Evolutionary conservation across 2,113 vertebrate species (phyloP).

Genomic region (Daboia siamensis): DNA sequence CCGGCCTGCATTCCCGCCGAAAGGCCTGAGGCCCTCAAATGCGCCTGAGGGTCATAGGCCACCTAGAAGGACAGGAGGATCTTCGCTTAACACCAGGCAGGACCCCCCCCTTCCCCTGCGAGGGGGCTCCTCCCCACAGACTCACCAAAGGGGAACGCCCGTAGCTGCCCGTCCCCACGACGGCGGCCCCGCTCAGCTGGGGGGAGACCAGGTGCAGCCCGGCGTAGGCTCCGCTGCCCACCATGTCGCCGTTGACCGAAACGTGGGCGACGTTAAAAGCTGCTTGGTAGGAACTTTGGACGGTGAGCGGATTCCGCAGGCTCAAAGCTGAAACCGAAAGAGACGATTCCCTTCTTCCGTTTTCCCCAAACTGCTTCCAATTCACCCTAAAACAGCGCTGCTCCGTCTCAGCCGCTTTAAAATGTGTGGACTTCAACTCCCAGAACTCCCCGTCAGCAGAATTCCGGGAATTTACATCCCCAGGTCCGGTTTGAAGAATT

Average conservation of each 20-base stretch:
- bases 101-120: too few species aligned
- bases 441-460: neutral
- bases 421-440: neutral
- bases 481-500: neutral
- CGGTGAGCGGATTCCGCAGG: constrained; percentile 80
- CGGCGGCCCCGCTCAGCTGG: constrained; percentile 78
- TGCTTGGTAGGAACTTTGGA: constrained; percentile 82
- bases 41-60: constrained; percentile 83
- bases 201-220: constrained; percentile 82
- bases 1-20: constrained; percentile 77
- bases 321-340: constrained; percentile 71
- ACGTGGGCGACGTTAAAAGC: constrained; percentile 83
- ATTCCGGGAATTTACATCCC: neutral
- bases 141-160: constrained; percentile 83
- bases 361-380: neutral
- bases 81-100: too few species aligned
- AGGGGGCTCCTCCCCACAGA: neutral
- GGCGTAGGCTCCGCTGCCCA: constrained; percentile 70
- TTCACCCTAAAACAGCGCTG: neutral
- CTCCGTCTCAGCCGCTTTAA: neutral
- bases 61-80: constrained; percentile 64
- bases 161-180: constrained; percentile 67
- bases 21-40: constrained; percentile 80
- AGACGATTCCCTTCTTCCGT: neutral
- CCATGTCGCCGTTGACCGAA: constrained; percentile 82